Percentiles rank a stretch among this genome's conserved stretches.
Conservation (phyloP, 2,888 invertebrate species). For the Cabera pusaria region DNA sequence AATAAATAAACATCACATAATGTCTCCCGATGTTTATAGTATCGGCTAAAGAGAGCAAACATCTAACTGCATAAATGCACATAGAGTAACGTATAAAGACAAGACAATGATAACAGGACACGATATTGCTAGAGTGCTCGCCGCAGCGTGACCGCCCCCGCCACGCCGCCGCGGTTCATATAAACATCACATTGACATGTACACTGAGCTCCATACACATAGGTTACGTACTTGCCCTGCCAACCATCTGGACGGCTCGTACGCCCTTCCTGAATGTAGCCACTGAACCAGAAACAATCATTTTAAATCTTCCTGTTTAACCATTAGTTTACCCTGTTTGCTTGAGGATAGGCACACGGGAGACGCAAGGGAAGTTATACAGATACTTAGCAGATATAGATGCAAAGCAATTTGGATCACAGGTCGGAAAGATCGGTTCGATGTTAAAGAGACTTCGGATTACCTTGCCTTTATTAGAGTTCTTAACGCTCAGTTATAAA, state of each 20-base stretch:
- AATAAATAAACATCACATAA: conserved; percentile 74
- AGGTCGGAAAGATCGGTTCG: conserved; percentile 12
- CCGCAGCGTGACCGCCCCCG: conserved; percentile 42
- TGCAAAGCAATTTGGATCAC: conserved; percentile 55
- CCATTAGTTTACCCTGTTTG: conserved; percentile 51
- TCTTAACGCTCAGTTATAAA: conserved; percentile 4
- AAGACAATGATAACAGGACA: conserved; percentile 79
- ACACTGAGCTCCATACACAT: conserved; percentile 66
- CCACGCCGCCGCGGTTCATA: conserved; percentile 44
- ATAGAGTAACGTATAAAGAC: conserved; percentile 74
- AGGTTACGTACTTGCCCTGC: conserved; percentile 98
- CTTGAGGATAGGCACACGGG: conserved; percentile 45
- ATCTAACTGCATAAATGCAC: conserved; percentile 81
- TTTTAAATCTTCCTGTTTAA: conserved; percentile 58
- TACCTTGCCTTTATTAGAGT: conserved; percentile 36
- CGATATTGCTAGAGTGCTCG: conserved; percentile 66
- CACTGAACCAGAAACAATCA: conserved; percentile 89
- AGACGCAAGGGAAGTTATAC: conserved; percentile 46
- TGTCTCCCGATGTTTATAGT: conserved; percentile 66
- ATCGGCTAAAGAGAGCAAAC: conserved; percentile 79
- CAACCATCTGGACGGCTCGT: conserved; percentile 99
- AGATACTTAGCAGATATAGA: conserved; percentile 61
- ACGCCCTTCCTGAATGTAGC: conserved; percentile 99
- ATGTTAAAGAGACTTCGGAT: conserved; percentile 39
- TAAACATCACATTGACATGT: conserved; percentile 77